A percentile compares a stretch with the other conserved stretches of the same genome.
Evolutionary conservation across 1,140 invertebrate genomes (phyloP).

Genomic region (Euura saliciscinereae): DNA sequence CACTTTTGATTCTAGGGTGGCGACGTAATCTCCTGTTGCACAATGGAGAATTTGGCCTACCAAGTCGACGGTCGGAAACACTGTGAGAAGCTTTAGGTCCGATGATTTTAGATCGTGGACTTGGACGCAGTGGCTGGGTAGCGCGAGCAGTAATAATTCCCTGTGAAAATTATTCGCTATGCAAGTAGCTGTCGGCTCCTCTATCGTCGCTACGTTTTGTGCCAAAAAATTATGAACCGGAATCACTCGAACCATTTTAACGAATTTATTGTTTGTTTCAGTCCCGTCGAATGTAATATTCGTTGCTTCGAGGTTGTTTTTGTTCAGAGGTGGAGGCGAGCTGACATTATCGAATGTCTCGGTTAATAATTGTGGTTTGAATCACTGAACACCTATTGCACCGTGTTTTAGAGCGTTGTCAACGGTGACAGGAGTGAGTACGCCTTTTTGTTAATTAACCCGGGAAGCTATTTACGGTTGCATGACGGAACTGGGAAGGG

Average conservation of each 20-base stretch:
- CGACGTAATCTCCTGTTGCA: conserved; percentile 66
- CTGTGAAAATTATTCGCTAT: conserved; percentile 55
- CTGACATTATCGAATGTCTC: background rate
- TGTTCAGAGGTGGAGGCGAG: too few relatives aligned
- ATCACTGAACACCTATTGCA: background rate
- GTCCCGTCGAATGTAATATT: too few relatives aligned
- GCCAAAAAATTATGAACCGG: conserved; percentile 72
- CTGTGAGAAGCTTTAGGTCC: conserved; percentile 57
- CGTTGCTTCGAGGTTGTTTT: too few relatives aligned
- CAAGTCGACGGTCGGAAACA: conserved; percentile 70
- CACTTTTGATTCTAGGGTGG: conserved; percentile 67
- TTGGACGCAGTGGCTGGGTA: conserved; percentile 67
- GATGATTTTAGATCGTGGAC: conserved; percentile 63
- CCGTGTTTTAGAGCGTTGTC: background rate
- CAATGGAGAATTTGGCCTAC: conserved; percentile 66
- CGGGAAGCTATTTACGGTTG: background rate
- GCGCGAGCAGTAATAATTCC: conserved; percentile 63
- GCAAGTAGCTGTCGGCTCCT: conserved; percentile 68
- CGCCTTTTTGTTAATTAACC: background rate
- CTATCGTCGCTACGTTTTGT: conserved; percentile 69
- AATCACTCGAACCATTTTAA: conserved; percentile 72
- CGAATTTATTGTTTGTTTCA: background rate
- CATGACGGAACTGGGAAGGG: conserved; percentile 1
- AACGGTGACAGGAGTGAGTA: too few relatives aligned
- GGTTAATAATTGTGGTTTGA: background rate